Percentiles rank a stretch among this genome's conserved stretches.
These are phyloP conservation scores for Meta bourneti DNA, from an alignment of 2,888 invertebrate species.

Conservation along the genomic window DNA sequence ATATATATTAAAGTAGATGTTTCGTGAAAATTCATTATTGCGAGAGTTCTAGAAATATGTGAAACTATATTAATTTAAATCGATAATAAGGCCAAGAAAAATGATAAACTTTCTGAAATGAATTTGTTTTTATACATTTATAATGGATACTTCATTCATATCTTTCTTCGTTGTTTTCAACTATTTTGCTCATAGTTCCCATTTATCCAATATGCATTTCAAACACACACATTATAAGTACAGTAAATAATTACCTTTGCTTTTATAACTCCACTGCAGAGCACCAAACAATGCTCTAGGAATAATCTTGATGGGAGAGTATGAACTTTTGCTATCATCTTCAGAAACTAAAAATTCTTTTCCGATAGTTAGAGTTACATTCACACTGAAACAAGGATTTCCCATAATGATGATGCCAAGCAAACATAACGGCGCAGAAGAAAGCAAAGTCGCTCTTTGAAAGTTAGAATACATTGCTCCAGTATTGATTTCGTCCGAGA, in stretches of 20 bases:
- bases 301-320: conserved; percentile 12
- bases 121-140: too few relatives aligned
- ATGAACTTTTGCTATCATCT: not conserved
- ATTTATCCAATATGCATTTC: not conserved
- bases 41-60: too few relatives aligned
- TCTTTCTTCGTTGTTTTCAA: too few relatives aligned
- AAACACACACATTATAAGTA: not conserved
- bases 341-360: conserved; percentile 11
- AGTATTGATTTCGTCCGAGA: not conserved
- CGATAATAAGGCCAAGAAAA: too few relatives aligned
- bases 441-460: not conserved
- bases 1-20: too few relatives aligned
- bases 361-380: conserved; percentile 16
- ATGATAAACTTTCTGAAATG: too few relatives aligned
- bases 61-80: too few relatives aligned
- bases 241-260: conserved; percentile 19
- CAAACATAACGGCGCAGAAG: not conserved
- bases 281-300: conserved; percentile 39
- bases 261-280: conserved; percentile 22
- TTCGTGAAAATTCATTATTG: too few relatives aligned
- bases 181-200: too few relatives aligned
- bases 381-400: not conserved
- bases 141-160: too few relatives aligned
- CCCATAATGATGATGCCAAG: conserved; percentile 1
- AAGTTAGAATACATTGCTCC: not conserved